phyloP scores from a whole-genome alignment of 2,888 invertebrate species.

The Ectemnius cavifrons region DNA sequence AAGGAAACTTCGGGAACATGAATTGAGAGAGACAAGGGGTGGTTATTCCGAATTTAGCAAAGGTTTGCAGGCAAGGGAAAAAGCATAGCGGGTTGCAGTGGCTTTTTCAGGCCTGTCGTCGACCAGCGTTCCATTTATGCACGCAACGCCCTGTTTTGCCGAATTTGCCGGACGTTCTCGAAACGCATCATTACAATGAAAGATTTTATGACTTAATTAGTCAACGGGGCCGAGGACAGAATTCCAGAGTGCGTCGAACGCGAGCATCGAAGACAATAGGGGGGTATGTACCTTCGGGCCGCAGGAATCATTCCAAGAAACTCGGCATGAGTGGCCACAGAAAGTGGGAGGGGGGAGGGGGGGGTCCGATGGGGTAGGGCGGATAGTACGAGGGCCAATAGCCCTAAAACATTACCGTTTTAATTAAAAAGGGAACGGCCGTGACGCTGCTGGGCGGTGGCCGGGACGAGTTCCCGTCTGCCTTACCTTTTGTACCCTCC shows the following conservation, averaged over 20 bases:
- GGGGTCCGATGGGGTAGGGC: neutral
- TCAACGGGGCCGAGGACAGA: slow-evolving; percentile 2
- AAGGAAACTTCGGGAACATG: too few relatives aligned
- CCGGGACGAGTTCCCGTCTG: neutral
- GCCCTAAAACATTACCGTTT: slow-evolving; percentile 55
- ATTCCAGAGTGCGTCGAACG: neutral
- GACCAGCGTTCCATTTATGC: neutral
- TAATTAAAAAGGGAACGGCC: slow-evolving; percentile 33
- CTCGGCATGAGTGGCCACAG: neutral
- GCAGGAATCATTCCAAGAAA: neutral
- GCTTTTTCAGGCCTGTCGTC: neutral
- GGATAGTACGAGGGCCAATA: neutral
- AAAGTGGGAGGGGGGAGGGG: neutral
- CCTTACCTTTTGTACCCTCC: neutral
- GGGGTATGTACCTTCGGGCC: neutral
- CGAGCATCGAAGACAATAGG: slow-evolving; percentile 1
- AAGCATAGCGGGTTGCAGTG: too few relatives aligned
- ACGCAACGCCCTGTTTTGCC: neutral
- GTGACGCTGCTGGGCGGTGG: neutral
- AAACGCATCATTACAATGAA: slow-evolving; percentile 1
- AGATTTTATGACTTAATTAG: slow-evolving; percentile 7
- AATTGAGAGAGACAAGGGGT: too few relatives aligned
- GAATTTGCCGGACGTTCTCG: neutral
- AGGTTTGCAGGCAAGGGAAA: too few relatives aligned
- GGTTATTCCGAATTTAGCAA: too few relatives aligned